Base-by-base conservation (phyloP, 2,113 vertebrate genomes). In the Protobothrops flavoviridis region DNA sequence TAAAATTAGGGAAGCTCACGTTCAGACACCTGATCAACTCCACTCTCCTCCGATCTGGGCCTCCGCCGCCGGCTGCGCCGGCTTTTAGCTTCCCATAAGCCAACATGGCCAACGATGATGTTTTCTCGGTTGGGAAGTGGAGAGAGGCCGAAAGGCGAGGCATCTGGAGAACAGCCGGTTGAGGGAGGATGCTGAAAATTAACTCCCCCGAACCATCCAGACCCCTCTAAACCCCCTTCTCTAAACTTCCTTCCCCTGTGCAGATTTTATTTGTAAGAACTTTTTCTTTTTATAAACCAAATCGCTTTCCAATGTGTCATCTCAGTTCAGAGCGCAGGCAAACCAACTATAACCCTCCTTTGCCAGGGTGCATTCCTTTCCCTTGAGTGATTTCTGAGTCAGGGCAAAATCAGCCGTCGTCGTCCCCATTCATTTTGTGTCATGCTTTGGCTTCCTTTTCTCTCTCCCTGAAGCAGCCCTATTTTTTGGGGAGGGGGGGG, bases 401-500 rank as follows among this genome's bases (percentile, higher is more conserved):
- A 43, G 33, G 92, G 91, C 64, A 33, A 43, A 93, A 43, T 61
- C 10, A 7, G 52, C 88, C 11, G 3, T 48, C 91, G 52, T 87
- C 11, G 3, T 48, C 91, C 64, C 88, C 64, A 55, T 3, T 94
- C 93, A 89, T 55, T 89, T 91, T 88, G 29, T 94, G 56, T 61
- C 52, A 8, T 12, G 0, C 5, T 85, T 50, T 55, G 7, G n/a
- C 50, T 39, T 39, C 26, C 26, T 64, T 11, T 1, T 3, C 8
- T 50, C 48, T 50, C 48, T 50, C 5, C 74, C 4, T 88, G 0
- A 39, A 89, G 53, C 94, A 91, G 92, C 95, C 95, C 12, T 61
- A 12, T 94, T 96, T 96, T n/a, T 87, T 11, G 3, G 13, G 45
- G 45, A 0, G 45, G 5, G 45, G 45, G 45, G 45, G 5, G 4